These are phyloP conservation scores for Philereme transversata DNA, from an alignment of 2,888 invertebrate species.

Conservation along the genomic window DNA sequence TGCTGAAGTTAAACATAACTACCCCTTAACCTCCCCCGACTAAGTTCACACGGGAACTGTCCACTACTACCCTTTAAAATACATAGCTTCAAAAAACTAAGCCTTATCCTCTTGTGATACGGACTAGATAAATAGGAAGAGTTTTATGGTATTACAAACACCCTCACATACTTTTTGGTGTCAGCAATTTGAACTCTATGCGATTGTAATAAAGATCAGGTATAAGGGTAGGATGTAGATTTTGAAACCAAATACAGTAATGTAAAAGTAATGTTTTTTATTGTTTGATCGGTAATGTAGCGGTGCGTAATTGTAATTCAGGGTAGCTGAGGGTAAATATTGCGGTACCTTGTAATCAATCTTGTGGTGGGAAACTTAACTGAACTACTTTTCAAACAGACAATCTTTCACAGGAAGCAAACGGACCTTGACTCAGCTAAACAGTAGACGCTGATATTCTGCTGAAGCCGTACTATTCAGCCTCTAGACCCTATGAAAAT, in stretches of 20 bases:
- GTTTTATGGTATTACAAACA: constrained; percentile 15
- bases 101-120: constrained; percentile 8
- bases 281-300: constrained; percentile 44
- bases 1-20: constrained; percentile 37
- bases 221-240: background rate
- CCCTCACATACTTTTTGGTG: constrained; percentile 1
- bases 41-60: constrained; percentile 69
- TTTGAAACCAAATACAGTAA: constrained; percentile 49
- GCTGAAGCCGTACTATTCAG: no score
- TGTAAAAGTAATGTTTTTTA: constrained; percentile 50
- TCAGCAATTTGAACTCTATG: constrained; percentile 35
- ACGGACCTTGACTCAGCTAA: no score
- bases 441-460: no score
- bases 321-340: constrained; percentile 28
- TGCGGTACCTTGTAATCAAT: constrained; percentile 14
- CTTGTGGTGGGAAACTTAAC: constrained; percentile 9
- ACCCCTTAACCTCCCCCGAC: constrained; percentile 43
- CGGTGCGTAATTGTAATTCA: constrained; percentile 42
- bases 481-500: no score
- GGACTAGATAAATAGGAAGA: constrained; percentile 4
- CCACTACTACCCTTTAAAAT: constrained; percentile 4
- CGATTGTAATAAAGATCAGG: constrained; percentile 9
- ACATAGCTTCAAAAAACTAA: background rate
- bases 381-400: background rate
- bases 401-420: constrained; percentile 5